These are phyloP conservation scores for Temnothorax rugatulus DNA, from an alignment of 2,888 invertebrate species.

Conservation along the genomic window DNA sequence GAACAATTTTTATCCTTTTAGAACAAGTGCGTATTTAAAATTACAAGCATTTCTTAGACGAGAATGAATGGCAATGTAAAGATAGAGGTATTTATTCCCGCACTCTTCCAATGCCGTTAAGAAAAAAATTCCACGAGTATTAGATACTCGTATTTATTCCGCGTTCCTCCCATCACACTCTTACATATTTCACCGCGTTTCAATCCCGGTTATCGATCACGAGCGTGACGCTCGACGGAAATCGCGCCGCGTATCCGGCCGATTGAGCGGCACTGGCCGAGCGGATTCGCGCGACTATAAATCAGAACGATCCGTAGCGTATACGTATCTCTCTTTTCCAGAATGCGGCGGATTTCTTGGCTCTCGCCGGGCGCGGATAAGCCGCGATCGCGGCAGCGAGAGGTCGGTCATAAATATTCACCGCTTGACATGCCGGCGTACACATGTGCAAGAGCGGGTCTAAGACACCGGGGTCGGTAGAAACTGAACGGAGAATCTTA, in stretches of 20 bases:
- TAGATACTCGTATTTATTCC: background rate
- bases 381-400: constrained; percentile 64
- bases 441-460: constrained; percentile 81
- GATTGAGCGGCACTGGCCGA: constrained; percentile 71
- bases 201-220: constrained; percentile 4
- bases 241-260: constrained; percentile 71
- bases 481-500: constrained; percentile 60
- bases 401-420: constrained; percentile 83
- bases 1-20: too few species aligned
- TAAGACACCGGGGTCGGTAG: constrained; percentile 50
- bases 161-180: background rate
- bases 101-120: background rate
- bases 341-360: constrained; percentile 80
- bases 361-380: constrained; percentile 46
- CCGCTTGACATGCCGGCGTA: constrained; percentile 77
- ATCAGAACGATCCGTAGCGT: constrained; percentile 77
- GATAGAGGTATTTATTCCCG: background rate
- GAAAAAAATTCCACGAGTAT: background rate
- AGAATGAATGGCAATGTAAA: background rate
- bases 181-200: constrained; percentile 11
- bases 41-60: background rate
- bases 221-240: constrained; percentile 31
- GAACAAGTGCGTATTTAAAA: constrained; percentile 12
- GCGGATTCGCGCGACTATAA: constrained; percentile 74
- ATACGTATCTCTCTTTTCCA: constrained; percentile 73